These are phyloP conservation scores for Heliothis virescens DNA, from an alignment of 1,140 invertebrate genomes.

Conservation along the genomic window DNA sequence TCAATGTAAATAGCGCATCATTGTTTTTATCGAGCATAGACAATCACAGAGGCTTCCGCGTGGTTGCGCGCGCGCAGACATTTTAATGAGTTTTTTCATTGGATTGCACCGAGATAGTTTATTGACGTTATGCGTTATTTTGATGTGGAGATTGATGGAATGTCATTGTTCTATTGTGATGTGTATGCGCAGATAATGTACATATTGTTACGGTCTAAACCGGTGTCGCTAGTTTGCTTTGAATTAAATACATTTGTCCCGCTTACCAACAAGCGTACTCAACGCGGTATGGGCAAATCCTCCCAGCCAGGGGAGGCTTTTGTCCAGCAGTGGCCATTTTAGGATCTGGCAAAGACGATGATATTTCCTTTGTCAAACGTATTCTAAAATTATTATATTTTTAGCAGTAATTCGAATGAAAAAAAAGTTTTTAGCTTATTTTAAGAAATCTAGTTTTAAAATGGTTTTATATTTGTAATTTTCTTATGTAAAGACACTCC, in stretches of 20 bases:
- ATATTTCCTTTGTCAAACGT: too few species aligned
- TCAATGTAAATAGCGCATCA: conserved; percentile 36
- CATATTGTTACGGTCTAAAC: not conserved
- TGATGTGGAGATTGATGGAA: conserved; percentile 11
- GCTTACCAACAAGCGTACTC: not conserved
- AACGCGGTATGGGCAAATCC: too few species aligned
- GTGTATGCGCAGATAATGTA: not conserved
- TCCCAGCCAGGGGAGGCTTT: too few species aligned
- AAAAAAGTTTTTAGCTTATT: too few species aligned
- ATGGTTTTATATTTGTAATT: too few species aligned
- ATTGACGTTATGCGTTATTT: conserved; percentile 7
- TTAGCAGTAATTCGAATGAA: too few species aligned
- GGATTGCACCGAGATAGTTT: conserved; percentile 14
- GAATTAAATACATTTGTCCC: not conserved
- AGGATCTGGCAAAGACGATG: too few species aligned
- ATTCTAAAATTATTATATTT: too few species aligned
- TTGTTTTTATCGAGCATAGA: conserved; percentile 26
- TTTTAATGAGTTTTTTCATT: conserved; percentile 42
- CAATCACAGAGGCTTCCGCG: conserved; percentile 14
- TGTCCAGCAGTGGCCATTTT: too few species aligned
- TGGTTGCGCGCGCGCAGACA: conserved; percentile 27
- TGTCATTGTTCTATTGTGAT: conserved; percentile 17
- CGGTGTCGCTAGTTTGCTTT: not conserved
- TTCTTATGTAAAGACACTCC: too few species aligned
- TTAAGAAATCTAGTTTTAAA: too few species aligned